Evolutionary conservation across 2,797 vertebrate genomes (phyloP).

Genomic region (Esox masquinongy): DNA sequence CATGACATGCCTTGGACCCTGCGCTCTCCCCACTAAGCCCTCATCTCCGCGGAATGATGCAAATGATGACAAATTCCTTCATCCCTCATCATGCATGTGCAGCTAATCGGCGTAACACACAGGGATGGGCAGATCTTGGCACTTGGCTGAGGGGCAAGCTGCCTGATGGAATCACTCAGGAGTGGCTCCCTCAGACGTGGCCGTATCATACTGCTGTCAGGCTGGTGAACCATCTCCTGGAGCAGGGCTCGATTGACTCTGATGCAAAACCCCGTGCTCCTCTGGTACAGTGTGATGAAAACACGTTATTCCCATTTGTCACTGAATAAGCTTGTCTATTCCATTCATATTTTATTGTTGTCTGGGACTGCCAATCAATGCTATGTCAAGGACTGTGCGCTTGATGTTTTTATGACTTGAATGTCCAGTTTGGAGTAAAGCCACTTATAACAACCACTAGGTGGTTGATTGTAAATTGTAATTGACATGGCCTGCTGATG

Average conservation of each 20-base stretch:
- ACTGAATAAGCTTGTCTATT: conserved; percentile 41
- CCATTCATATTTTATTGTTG: conserved; percentile 18
- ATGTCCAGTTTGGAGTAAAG: background rate
- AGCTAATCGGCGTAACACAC: conserved; percentile 88
- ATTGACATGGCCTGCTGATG: background rate
- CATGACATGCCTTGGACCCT: conserved; percentile 78
- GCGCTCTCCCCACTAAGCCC: conserved; percentile 71
- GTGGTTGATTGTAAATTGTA: background rate
- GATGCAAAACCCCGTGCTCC: conserved; percentile 22
- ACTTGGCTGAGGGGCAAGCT: conserved; percentile 86
- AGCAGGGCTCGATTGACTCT: conserved; percentile 26
- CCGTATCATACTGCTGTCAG: conserved; percentile 60
- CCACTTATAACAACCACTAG: background rate
- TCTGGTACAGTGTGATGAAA: conserved; percentile 28
- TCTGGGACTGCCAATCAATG: conserved; percentile 20
- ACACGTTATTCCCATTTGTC: conserved; percentile 42
- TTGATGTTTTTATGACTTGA: conserved; percentile 27
- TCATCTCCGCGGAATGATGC: conserved; percentile 84
- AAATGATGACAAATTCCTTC: conserved; percentile 92
- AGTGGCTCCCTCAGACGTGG: conserved; percentile 61
- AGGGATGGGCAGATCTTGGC: conserved; percentile 76
- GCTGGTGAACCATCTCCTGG: conserved; percentile 26
- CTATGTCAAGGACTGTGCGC: conserved; percentile 28
- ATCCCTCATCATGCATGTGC: conserved; percentile 82
- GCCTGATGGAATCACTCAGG: conserved; percentile 86